Percentiles rank a stretch among this genome's conserved stretches.
phyloP scores from a whole-genome alignment of 2,113 vertebrate genomes.

The Trachemys scripta region DNA sequence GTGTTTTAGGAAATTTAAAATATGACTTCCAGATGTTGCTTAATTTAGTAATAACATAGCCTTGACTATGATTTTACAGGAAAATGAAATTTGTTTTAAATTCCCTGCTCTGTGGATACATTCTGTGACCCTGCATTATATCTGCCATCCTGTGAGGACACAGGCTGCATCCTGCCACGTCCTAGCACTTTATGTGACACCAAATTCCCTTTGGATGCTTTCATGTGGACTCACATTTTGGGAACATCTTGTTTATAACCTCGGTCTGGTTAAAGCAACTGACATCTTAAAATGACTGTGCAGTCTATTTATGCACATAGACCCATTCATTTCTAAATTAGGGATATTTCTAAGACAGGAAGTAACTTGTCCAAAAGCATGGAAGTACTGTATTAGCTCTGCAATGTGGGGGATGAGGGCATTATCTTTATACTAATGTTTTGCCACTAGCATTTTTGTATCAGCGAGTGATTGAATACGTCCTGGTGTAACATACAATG shows the following conservation, averaged over 20 bases:
- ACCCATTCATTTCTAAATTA: not conserved
- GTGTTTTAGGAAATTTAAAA: not conserved
- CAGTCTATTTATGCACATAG: not conserved
- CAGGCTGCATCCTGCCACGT: not conserved
- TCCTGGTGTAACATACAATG: not conserved
- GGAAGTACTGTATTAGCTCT: not conserved
- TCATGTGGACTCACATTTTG: not conserved
- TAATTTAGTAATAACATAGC: not conserved
- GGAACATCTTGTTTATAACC: not conserved
- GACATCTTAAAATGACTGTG: not conserved
- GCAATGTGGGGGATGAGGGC: not conserved
- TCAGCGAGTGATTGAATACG: not conserved
- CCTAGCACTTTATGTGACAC: not conserved
- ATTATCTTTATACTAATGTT: not conserved
- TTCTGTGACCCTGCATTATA: not conserved
- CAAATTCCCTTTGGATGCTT: not conserved
- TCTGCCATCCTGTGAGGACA: not conserved
- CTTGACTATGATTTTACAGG: not conserved
- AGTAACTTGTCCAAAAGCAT: not conserved
- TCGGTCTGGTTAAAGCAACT: not conserved
- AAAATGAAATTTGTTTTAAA: not conserved
- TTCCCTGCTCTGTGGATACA: rapidly evolving
- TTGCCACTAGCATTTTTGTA: not conserved
- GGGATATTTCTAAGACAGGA: not conserved
- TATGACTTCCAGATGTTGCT: not conserved